Percentiles rank a stretch among this genome's conserved stretches.
Evolutionary conservation across 1,140 invertebrate genomes (phyloP).

Genomic region (Aphidius ervi): DNA sequence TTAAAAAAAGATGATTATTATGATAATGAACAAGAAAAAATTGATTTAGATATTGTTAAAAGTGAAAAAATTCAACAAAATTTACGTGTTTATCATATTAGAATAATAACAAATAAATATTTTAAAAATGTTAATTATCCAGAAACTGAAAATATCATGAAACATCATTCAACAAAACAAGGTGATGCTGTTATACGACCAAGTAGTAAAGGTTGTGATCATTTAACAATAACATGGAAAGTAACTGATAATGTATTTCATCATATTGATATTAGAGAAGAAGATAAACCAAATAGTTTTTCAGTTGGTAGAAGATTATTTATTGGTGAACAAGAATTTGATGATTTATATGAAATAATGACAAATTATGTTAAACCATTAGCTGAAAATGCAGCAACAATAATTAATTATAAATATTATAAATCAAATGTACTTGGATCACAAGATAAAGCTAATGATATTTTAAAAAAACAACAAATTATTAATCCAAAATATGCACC

Average conservation of each 20-base stretch:
- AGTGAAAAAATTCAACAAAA: slow-evolving; percentile 77
- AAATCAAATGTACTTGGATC: slow-evolving; percentile 65
- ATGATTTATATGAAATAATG: slow-evolving; percentile 99
- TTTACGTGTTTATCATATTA: slow-evolving; percentile 80
- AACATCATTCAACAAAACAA: slow-evolving; percentile 74
- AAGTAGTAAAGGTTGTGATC: slow-evolving; percentile 92
- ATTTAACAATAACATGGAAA: slow-evolving; percentile 98
- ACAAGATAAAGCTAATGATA: slow-evolving; percentile 82
- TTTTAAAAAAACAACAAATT: slow-evolving; percentile 79
- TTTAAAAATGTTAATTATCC: slow-evolving; percentile 96
- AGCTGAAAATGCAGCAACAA: slow-evolving; percentile 86
- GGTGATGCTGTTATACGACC: slow-evolving; percentile 95
- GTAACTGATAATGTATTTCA: slow-evolving; percentile 91
- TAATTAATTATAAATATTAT: slow-evolving; percentile 90
- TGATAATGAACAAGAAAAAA: slow-evolving; percentile 78
- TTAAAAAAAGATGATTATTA: slow-evolving; percentile 88
- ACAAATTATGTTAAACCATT: slow-evolving; percentile 94
- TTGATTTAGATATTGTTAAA: slow-evolving; percentile 72
- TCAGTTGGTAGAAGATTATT: slow-evolving; percentile 82
- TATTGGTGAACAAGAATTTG: slow-evolving; percentile 89
- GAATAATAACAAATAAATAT: slow-evolving; percentile 95
- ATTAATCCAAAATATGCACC: slow-evolving; percentile 85
- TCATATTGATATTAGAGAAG: slow-evolving; percentile 92
- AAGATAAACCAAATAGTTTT: slow-evolving; percentile 96
- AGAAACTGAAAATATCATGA: slow-evolving; percentile 88